Evolutionary conservation across 2,113 vertebrate species (phyloP).

Genomic region (Acanthisitta chloris): DNA sequence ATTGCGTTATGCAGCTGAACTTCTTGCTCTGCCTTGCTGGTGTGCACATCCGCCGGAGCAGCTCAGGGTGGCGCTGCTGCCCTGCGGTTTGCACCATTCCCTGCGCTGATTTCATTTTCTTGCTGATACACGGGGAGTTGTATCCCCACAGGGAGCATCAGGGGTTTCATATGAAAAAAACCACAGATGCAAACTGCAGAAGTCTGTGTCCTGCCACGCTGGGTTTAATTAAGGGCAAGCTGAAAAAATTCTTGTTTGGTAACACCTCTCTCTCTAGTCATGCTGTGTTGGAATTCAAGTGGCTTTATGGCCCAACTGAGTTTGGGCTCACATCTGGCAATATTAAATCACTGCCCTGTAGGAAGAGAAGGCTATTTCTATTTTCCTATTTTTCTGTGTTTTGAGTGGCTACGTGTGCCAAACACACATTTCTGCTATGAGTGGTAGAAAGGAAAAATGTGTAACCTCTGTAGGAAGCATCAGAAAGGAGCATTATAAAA

Average conservation of each 20-base stretch:
- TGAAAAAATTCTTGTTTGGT: neutral
- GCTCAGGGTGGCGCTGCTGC: conserved; percentile 63
- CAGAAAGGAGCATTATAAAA: neutral
- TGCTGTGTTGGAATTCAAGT: neutral
- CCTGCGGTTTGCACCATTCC: neutral
- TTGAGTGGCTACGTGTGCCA: neutral
- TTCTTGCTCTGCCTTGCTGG: neutral
- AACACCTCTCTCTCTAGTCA: neutral
- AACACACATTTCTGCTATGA: neutral
- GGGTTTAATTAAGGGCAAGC: conserved; percentile 37
- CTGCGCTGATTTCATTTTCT: neutral
- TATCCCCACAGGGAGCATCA: neutral
- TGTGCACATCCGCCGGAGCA: neutral
- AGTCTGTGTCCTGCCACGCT: neutral
- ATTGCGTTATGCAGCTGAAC: neutral
- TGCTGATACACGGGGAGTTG: neutral
- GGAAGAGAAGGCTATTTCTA: neutral
- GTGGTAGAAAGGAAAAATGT: neutral
- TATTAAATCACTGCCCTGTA: neutral
- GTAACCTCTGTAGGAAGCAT: neutral
- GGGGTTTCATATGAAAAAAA: neutral
- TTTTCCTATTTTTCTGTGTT: neutral
- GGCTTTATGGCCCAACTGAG: neutral
- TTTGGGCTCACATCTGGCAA: neutral
- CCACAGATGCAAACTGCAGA: neutral